Evolutionary conservation across 2,797 vertebrate genomes (phyloP).

Genomic region (Esox masquinongy): DNA sequence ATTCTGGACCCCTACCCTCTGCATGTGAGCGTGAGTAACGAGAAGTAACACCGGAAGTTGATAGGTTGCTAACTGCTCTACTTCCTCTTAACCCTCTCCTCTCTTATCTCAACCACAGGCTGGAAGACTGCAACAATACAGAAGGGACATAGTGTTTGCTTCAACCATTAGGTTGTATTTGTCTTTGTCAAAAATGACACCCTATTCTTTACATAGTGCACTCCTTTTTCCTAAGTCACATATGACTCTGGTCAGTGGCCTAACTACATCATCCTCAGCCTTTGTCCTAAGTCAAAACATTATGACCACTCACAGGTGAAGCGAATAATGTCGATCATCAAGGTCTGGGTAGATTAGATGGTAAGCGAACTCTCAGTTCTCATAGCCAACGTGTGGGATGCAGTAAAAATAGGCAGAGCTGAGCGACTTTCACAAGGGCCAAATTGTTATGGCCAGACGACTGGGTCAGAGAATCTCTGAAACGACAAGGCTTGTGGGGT

Average conservation of each 20-base stretch:
- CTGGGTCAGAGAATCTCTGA: too few relatives aligned
- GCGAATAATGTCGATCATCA: too few relatives aligned
- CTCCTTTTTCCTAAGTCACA: background rate
- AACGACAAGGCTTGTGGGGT: too few relatives aligned
- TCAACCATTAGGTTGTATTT: background rate
- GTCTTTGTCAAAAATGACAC: background rate
- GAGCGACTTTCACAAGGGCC: too few relatives aligned
- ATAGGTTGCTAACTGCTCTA: conserved; percentile 50
- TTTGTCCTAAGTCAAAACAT: too few relatives aligned
- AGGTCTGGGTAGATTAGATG: too few relatives aligned
- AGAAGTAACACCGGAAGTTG: conserved; percentile 59
- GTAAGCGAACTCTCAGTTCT: too few relatives aligned
- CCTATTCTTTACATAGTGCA: background rate
- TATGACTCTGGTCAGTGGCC: background rate
- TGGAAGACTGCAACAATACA: background rate
- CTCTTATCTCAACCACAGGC: background rate
- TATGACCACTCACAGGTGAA: too few relatives aligned
- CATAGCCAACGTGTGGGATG: too few relatives aligned
- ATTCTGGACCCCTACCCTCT: conserved; percentile 15
- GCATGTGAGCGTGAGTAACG: conserved; percentile 42
- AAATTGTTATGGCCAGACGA: too few relatives aligned
- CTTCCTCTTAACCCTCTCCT: conserved; percentile 74
- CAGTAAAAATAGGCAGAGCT: too few relatives aligned
- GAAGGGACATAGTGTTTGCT: background rate
- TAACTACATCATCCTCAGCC: too few relatives aligned